Evolutionary conservation across 2,113 vertebrate species (phyloP).

Genomic region (Monarcha castaneiventris): DNA sequence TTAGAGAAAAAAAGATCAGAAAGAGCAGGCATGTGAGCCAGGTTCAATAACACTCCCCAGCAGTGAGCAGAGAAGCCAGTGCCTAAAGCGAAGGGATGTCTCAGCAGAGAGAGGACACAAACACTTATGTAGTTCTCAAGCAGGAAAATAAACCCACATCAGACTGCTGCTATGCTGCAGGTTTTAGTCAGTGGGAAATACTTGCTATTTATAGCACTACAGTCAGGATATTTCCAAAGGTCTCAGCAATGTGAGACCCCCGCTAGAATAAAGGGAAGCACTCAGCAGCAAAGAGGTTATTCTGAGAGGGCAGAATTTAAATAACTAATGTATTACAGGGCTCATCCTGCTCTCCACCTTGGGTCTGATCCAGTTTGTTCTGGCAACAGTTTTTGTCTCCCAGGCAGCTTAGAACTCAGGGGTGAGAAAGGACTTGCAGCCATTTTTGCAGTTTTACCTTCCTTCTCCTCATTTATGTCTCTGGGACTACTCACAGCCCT

Average conservation of each 20-base stretch:
- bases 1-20: background rate
- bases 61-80: background rate
- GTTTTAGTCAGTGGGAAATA: slow-evolving; percentile 44
- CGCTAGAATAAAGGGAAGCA: background rate
- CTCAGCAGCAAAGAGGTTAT: background rate
- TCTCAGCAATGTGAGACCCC: background rate
- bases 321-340: background rate
- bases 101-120: background rate
- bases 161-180: slow-evolving; percentile 19
- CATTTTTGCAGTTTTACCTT: background rate
- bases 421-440: background rate
- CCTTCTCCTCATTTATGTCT: background rate
- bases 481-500: background rate
- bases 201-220: slow-evolving; percentile 24
- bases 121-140: slow-evolving; percentile 5
- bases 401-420: background rate
- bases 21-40: background rate
- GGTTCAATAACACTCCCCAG: background rate
- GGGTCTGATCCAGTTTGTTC: background rate
- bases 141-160: background rate
- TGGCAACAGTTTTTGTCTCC: background rate
- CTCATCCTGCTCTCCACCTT: background rate
- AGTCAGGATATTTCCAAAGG: background rate
- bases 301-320: background rate
- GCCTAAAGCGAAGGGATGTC: background rate